Percentiles rank a stretch among this genome's conserved stretches.
Conservation (phyloP, 1,140 invertebrate genomes). For the Drosophila busckii region DNA sequence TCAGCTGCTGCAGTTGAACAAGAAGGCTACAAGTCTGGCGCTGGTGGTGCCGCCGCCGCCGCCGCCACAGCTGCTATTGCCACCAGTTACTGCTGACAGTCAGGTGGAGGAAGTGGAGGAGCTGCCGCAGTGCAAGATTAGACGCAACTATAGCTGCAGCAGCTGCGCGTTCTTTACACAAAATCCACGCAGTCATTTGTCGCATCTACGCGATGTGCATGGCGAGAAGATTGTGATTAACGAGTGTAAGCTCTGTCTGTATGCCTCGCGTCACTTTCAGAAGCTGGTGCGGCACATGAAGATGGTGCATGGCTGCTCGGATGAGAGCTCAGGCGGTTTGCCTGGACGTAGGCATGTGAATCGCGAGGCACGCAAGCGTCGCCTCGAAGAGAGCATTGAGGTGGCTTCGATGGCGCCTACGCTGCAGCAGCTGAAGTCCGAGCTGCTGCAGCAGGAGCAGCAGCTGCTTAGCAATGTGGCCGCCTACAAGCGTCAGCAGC, state of each 20-base stretch:
- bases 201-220: slow-evolving; percentile 89
- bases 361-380: slow-evolving; percentile 59
- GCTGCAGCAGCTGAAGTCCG: slow-evolving; percentile 57
- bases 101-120: slow-evolving; percentile 75
- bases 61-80: not conserved
- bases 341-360: slow-evolving; percentile 51
- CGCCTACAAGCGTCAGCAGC: slow-evolving; percentile 52
- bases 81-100: not conserved
- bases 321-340: slow-evolving; percentile 32
- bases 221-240: slow-evolving; percentile 88
- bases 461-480: slow-evolving; percentile 43
- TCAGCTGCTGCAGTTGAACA: slow-evolving; percentile 31
- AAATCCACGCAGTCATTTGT: slow-evolving; percentile 88
- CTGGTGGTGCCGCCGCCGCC: not conserved
- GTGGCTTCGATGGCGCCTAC: slow-evolving; percentile 16
- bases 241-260: slow-evolving; percentile 89
- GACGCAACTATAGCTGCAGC: slow-evolving; percentile 87
- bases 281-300: slow-evolving; percentile 90
- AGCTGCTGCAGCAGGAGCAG: slow-evolving; percentile 55
- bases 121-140: slow-evolving; percentile 87
- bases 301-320: slow-evolving; percentile 84
- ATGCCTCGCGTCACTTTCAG: slow-evolving; percentile 91
- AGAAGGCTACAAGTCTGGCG: not conserved
- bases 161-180: slow-evolving; percentile 88
- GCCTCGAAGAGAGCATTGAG: slow-evolving; percentile 63